Percentiles rank a stretch among this genome's conserved stretches.
These are phyloP conservation scores for Sweltsa coloradensis DNA, from an alignment of 1,140 invertebrate genomes.

Conservation along the genomic window DNA sequence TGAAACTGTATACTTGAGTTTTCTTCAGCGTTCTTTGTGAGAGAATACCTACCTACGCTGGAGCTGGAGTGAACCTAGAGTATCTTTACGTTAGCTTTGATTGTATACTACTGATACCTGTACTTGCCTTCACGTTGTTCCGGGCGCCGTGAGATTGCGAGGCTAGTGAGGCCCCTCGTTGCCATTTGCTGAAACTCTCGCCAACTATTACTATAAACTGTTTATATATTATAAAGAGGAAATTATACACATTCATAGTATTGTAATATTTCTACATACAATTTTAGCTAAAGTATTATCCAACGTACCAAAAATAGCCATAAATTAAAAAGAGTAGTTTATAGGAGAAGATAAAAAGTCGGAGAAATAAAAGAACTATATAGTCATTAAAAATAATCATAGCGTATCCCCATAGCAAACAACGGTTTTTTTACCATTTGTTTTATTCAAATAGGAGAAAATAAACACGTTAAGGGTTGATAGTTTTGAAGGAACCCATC, in stretches of 20 bases:
- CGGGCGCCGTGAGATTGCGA: too few relatives aligned
- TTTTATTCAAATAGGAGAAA: too few relatives aligned
- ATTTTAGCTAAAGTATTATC: slow-evolving; percentile 44
- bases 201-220: slow-evolving; percentile 7
- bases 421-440: too few relatives aligned
- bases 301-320: slow-evolving; percentile 38
- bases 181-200: too few relatives aligned
- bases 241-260: slow-evolving; percentile 28
- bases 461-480: too few relatives aligned
- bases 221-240: slow-evolving; percentile 13
- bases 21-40: neutral
- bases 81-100: slow-evolving; percentile 5
- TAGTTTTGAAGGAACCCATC: too few relatives aligned
- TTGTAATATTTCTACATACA: slow-evolving; percentile 44
- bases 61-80: neutral
- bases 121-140: too few relatives aligned
- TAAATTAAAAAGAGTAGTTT: slow-evolving; percentile 9
- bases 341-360: neutral
- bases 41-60: neutral
- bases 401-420: slow-evolving; percentile 3
- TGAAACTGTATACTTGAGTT: neutral
- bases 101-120: too few relatives aligned
- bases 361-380: slow-evolving; percentile 5
- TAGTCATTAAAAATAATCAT: slow-evolving; percentile 7
- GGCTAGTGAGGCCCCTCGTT: too few relatives aligned